Evolutionary conservation across 2,888 invertebrate genomes (phyloP), one percentile per base, ranked within the genome.

Genomic region (Limnephilus marmoratus): DNA sequence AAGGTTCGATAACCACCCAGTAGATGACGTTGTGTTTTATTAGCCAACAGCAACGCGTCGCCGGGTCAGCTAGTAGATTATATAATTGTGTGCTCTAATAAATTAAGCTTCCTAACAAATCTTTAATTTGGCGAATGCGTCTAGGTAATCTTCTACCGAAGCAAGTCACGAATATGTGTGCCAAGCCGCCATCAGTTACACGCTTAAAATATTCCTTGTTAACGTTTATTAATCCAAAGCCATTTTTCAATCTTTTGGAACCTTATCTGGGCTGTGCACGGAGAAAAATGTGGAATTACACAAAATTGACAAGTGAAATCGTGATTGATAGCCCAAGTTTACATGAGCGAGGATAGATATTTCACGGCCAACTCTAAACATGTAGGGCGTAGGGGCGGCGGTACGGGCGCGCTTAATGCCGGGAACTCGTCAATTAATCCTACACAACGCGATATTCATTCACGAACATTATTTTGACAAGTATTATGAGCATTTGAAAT

Each of bases 351-450:
- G 37, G 85, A 41, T 85, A 82, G 34, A 82, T 82, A 85, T 85
- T 85, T 85, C 85, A 45, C 82, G 82, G 82, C 13, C 34, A 29
- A 82, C 82, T 82, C 82, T 82, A 82, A 82, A 82, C 31, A 24
- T 34, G 82, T 82, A 34, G 82, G 29, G 81, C n/a, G 31, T 2
- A 2, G 31, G 1, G 34, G 82, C 15, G 82, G 31, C 82, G 31
- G 82, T 82, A 37, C 34, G 13, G 82, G 82, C 82, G 5, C 82
- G 82, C 82, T 34, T 68, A 88, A 88, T 68, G 68, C 49, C 31
- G 88, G 88, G 88, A 88, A 53, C 88, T 45, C 88, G 88, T 88
- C 88, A 88, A 88, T 88, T 88, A 88, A 88, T 49, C 88, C 49
- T 88, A 53, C 68, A 88, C 53, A 88, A 88, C 49, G 18, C 34